Conservation (phyloP, 2,888 invertebrate genomes). For the Epiblema foenella region DNA sequence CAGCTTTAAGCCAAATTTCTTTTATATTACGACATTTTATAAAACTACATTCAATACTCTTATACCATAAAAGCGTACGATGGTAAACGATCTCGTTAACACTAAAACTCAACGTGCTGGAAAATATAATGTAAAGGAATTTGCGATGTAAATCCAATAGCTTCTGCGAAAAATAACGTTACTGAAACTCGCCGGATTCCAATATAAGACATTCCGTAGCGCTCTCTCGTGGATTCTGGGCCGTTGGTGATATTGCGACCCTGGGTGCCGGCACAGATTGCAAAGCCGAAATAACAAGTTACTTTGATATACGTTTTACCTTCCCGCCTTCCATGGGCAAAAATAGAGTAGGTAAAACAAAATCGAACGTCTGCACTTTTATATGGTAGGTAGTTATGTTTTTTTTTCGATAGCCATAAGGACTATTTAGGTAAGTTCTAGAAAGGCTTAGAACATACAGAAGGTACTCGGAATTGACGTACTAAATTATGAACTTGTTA, state of each 20-base stretch:
- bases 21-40: neutral
- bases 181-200: slow-evolving; percentile 58
- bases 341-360: neutral
- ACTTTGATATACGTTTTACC: slow-evolving; percentile 13
- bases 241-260: slow-evolving; percentile 41
- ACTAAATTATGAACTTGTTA: no score
- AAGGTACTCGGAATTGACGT: no score
- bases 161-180: slow-evolving; percentile 53
- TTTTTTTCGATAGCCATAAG: no score
- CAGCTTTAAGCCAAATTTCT: neutral
- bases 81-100: slow-evolving; percentile 5
- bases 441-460: no score
- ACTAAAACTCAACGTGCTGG: slow-evolving; percentile 21
- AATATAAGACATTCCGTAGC: slow-evolving; percentile 64
- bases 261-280: slow-evolving; percentile 24
- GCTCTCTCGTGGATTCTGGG: slow-evolving; percentile 49
- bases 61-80: neutral
- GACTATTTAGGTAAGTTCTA: no score
- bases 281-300: slow-evolving; percentile 46
- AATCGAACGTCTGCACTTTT: no score
- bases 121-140: slow-evolving; percentile 28
- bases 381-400: no score
- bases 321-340: neutral
- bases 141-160: slow-evolving; percentile 26
- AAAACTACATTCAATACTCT: no score